A percentile compares a stretch with the other conserved stretches of the same genome.
Conservation (phyloP, 2,113 vertebrate genomes). For the Centropus unirufus region DNA sequence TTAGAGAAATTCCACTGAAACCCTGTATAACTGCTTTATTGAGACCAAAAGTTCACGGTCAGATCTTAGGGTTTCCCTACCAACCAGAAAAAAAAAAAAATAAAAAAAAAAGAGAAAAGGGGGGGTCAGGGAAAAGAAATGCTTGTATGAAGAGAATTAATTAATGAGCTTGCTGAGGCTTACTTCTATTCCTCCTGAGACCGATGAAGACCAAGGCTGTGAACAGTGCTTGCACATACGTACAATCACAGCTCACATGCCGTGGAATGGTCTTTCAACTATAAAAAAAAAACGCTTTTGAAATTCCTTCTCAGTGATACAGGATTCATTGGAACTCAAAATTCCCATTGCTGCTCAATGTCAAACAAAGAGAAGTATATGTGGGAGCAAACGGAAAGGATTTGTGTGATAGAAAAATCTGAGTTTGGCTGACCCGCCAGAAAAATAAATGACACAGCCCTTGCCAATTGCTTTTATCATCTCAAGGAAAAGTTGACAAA, state of each 20-base stretch:
- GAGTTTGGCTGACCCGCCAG: neutral
- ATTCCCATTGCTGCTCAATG: neutral
- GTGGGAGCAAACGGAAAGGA: neutral
- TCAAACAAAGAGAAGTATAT: neutral
- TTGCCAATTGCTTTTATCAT: neutral
- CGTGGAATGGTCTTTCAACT: constrained; percentile 47
- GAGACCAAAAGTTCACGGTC: constrained; percentile 23
- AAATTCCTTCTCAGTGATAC: neutral
- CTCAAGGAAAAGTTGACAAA: neutral
- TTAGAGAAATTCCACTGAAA: constrained; percentile 11
- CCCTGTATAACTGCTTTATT: neutral
- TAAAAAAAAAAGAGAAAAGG: neutral
- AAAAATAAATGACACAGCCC: neutral
- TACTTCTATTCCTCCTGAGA: constrained; percentile 22
- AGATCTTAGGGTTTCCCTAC: constrained; percentile 6
- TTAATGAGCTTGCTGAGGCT: constrained; percentile 49
- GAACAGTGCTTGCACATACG: neutral
- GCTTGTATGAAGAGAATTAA: constrained; percentile 4
- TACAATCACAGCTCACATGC: constrained; percentile 59
- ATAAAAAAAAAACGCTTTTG: constrained; percentile 1
- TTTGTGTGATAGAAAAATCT: neutral
- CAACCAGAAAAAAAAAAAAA: neutral
- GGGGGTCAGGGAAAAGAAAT: neutral
- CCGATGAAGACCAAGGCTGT: constrained; percentile 54
- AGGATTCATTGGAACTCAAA: neutral